These are phyloP conservation scores for Agrotis segetum DNA, from an alignment of 2,888 invertebrate genomes.

Conservation along the genomic window DNA sequence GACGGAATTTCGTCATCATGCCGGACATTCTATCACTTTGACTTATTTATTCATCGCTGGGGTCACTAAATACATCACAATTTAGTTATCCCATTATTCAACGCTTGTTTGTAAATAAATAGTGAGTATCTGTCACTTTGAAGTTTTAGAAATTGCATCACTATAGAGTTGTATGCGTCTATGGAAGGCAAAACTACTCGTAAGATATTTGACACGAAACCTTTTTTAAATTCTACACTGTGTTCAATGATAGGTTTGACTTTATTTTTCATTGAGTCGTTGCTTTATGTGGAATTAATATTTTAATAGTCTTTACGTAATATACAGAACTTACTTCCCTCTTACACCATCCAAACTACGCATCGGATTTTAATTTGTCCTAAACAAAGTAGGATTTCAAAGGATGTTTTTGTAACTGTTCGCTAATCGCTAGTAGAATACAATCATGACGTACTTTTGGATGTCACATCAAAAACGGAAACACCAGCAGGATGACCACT, in stretches of 20 bases:
- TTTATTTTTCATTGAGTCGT: neutral
- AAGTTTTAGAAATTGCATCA: neutral
- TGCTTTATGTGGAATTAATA: neutral
- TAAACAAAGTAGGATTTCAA: no score
- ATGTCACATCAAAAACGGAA: no score
- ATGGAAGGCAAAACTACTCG: neutral
- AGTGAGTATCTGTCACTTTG: slow-evolving; percentile 18
- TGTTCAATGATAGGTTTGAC: neutral
- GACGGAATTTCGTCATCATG: slow-evolving; percentile 82
- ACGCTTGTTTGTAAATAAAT: neutral
- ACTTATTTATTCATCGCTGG: no score
- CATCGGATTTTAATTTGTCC: no score
- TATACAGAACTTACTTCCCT: no score
- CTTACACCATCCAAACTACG: no score
- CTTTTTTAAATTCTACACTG: neutral
- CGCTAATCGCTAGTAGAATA: no score
- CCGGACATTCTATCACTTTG: slow-evolving; percentile 24
- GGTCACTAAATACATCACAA: neutral
- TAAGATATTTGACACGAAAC: neutral
- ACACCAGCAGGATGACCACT: no score
- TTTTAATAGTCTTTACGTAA: no score
- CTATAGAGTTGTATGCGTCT: slow-evolving; percentile 4
- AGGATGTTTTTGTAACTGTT: no score
- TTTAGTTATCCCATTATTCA: neutral
- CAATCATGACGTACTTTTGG: no score